Base-by-base conservation (phyloP, 2,888 invertebrate species). In the Ormyrus thymus region DNA sequence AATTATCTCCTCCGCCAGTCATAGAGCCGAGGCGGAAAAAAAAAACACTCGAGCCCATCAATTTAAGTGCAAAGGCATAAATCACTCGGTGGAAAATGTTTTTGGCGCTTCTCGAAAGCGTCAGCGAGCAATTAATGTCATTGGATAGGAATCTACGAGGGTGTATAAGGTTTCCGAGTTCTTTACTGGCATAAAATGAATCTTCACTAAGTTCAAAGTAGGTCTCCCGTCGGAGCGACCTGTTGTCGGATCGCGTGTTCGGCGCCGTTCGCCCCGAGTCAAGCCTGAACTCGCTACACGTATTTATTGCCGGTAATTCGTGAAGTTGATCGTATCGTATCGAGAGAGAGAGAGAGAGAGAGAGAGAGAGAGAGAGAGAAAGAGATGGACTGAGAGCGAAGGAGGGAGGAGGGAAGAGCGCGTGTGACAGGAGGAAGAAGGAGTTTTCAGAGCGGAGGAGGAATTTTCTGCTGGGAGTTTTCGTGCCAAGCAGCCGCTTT, bases 301-400 rank as follows among this genome's bases (percentile, higher is more conserved):
- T 72, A 78, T 78, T 78, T 78, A 78, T 78, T 78, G 66, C 66
- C 66, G 61, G 78, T 72, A 72, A 78, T 78, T 78, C 72, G 55
- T 68, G 66, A 56, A 43, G 29, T 29, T 29, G 29, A 29, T 29
- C 29, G 29, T 29, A 29, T 29, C 29, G 29, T n/a, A n/a, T n/a
- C n/a, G 29, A 9, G 62, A 43, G 29, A 50, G 58, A 70, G 29
- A 56, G 70, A 51, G 55, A 68, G 43, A n/a, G 43, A 9, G 62
- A 43, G 29, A 50, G 58, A 70, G 29, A 56, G 70, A 51, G 55
- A 68, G 43, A n/a, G 43, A 46, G 11, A 15, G 55, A 9, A 48
- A 66, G 59, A 2, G 43, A 45, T 43, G 29, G 29, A 1, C 29
- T 29, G 3, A 51, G 48, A 56, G 56, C 11, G 15, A 48, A 13